These are phyloP conservation scores for Melanotaenia nigrans DNA, from an alignment of 2,797 vertebrate species.

Conservation along the genomic window DNA sequence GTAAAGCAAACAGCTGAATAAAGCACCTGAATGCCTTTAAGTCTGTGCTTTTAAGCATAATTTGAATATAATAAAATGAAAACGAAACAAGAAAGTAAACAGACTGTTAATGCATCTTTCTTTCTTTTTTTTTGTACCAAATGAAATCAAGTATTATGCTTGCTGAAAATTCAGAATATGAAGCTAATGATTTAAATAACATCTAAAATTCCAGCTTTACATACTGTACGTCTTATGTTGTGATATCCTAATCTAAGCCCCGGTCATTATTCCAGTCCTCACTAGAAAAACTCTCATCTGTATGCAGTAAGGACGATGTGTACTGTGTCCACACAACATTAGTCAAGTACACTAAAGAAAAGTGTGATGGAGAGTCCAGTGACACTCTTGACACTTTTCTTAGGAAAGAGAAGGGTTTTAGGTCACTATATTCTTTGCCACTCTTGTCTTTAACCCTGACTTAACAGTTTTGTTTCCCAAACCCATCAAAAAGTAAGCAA, in stretches of 20 bases:
- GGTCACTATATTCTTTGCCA: not conserved
- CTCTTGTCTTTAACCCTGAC: not conserved
- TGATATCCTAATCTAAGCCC: conserved; percentile 25
- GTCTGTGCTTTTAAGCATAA: not conserved
- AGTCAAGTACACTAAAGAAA: not conserved
- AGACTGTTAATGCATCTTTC: not conserved
- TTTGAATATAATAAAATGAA: not conserved
- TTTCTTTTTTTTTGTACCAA: not conserved
- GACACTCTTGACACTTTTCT: not conserved
- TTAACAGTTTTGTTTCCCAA: not conserved
- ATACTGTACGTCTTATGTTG: not conserved
- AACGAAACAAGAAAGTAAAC: no score
- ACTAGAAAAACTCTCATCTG: conserved; percentile 1
- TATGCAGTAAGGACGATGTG: not conserved
- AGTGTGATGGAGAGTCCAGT: not conserved
- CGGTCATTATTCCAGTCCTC: conserved; percentile 8
- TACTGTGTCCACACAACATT: not conserved
- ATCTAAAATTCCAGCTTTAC: conserved; percentile 31
- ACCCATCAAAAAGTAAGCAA: not conserved
- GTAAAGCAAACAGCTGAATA: conserved; percentile 4
- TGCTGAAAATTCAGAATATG: conserved; percentile 8
- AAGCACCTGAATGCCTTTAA: conserved; percentile 9
- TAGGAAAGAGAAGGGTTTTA: not conserved
- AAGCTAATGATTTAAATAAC: conserved; percentile 29
- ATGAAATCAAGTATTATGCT: conserved; percentile 11